Conservation (phyloP, 2,888 invertebrate genomes). For the Agonopterix arenella region DNA sequence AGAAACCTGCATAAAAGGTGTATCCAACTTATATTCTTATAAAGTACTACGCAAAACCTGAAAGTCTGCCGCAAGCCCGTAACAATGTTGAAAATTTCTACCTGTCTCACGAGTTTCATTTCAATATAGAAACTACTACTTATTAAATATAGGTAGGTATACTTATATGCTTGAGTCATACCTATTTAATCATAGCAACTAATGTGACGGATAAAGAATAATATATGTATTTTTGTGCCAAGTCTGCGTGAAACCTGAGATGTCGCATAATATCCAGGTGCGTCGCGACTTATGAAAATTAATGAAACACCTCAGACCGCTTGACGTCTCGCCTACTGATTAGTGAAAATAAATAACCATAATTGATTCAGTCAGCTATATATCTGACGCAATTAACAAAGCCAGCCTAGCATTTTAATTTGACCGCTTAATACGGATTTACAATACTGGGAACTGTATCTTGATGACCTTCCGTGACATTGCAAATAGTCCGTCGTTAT, state of each 20-base stretch:
- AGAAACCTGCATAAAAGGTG: no score
- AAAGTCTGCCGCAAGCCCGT: no score
- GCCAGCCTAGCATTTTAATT: background rate
- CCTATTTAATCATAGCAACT: background rate
- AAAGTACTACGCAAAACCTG: no score
- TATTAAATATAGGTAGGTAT: no score
- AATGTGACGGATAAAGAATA: background rate
- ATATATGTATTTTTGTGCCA: conserved; percentile 5
- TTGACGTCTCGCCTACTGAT: conserved; percentile 20
- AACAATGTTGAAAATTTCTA: no score
- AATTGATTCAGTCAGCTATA: conserved; percentile 7
- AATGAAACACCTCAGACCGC: conserved; percentile 25
- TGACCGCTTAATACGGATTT: background rate
- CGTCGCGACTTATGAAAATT: conserved; percentile 20
- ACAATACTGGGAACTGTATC: no score
- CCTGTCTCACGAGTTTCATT: no score
- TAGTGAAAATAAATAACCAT: conserved; percentile 10
- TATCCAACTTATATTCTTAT: no score
- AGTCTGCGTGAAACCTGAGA: conserved; percentile 8
- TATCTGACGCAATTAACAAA: background rate
- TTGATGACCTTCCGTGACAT: no score
- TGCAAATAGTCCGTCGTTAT: no score
- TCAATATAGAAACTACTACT: no score
- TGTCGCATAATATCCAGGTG: conserved; percentile 5
- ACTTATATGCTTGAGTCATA: no score